phyloP scores from a whole-genome alignment of 1,140 invertebrate genomes.

The Aplysia californica region DNA sequence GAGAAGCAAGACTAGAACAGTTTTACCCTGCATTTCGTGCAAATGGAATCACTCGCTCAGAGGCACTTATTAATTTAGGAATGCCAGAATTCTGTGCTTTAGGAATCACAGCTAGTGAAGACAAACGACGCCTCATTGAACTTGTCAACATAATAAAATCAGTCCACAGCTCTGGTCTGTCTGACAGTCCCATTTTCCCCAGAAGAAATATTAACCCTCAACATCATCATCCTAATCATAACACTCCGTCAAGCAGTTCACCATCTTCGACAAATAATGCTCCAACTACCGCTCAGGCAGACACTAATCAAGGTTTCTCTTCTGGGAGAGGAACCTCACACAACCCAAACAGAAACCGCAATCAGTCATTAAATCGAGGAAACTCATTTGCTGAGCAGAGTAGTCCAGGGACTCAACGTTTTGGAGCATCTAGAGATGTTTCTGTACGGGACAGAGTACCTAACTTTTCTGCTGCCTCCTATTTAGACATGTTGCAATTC shows the following conservation, averaged over 20 bases:
- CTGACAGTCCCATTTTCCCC: slow-evolving; percentile 22
- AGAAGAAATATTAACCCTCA: neutral
- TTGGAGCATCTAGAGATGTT: slow-evolving; percentile 35
- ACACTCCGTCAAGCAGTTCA: neutral
- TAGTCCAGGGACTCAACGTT: neutral
- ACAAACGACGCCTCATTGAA: slow-evolving; percentile 54
- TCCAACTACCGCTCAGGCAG: too few species aligned
- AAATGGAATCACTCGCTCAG: slow-evolving; percentile 61
- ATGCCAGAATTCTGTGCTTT: slow-evolving; percentile 54
- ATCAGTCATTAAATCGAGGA: too few species aligned
- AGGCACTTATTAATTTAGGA: slow-evolving; percentile 52
- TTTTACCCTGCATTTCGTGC: slow-evolving; percentile 59
- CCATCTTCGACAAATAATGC: too few species aligned
- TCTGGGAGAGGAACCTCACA: too few species aligned
- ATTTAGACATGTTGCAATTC: slow-evolving; percentile 34
- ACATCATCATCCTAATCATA: neutral
- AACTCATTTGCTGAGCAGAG: neutral
- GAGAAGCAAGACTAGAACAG: slow-evolving; percentile 59
- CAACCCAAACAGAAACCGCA: too few species aligned
- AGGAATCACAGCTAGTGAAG: slow-evolving; percentile 56
- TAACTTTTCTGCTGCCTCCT: slow-evolving; percentile 35
- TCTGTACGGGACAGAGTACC: slow-evolving; percentile 33
- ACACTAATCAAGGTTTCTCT: too few species aligned
- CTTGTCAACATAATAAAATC: slow-evolving; percentile 63
- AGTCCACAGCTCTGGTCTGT: slow-evolving; percentile 40